Percentiles rank a stretch among this genome's conserved stretches.
phyloP scores from a whole-genome alignment of 2,888 invertebrate genomes.

The Cyclophora albipunctata region DNA sequence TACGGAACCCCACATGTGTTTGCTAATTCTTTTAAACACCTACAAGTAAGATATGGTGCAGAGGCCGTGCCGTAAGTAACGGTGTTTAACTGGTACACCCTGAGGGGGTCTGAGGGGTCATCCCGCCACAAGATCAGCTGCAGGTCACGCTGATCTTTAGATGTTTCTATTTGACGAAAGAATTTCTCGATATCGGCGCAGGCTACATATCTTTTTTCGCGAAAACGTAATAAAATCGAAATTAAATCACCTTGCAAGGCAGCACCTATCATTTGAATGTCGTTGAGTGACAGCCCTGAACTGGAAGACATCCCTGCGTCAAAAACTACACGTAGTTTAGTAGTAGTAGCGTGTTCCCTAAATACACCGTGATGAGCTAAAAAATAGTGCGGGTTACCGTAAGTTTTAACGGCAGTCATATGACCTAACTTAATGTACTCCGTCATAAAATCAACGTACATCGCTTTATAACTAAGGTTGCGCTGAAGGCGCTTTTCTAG shows the following conservation, averaged over 20 bases:
- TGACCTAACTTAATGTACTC: conserved; percentile 7
- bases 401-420: conserved; percentile 4
- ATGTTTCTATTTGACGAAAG: too few relatives aligned
- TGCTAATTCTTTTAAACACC: too few relatives aligned
- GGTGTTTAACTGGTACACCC: too few relatives aligned
- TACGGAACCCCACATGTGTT: too few relatives aligned
- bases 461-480: background rate
- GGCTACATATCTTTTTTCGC: too few relatives aligned
- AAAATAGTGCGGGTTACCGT: background rate
- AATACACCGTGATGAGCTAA: conserved; percentile 5
- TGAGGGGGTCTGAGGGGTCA: too few relatives aligned
- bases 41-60: too few relatives aligned
- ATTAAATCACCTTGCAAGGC: conserved; percentile 22
- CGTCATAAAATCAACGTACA: conserved; percentile 6
- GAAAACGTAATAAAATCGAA: conserved; percentile 22
- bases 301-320: conserved; percentile 1
- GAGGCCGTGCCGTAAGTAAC: too few relatives aligned
- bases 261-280: conserved; percentile 21
- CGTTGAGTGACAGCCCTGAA: conserved; percentile 4
- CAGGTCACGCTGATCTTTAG: too few relatives aligned
- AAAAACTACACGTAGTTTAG: conserved; percentile 8
- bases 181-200: too few relatives aligned
- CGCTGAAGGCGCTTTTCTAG: background rate
- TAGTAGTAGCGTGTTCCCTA: conserved; percentile 2
- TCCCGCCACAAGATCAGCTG: too few relatives aligned